Base-by-base conservation (phyloP, 2,113 vertebrate genomes). In the Semicossyphus pulcher region DNA sequence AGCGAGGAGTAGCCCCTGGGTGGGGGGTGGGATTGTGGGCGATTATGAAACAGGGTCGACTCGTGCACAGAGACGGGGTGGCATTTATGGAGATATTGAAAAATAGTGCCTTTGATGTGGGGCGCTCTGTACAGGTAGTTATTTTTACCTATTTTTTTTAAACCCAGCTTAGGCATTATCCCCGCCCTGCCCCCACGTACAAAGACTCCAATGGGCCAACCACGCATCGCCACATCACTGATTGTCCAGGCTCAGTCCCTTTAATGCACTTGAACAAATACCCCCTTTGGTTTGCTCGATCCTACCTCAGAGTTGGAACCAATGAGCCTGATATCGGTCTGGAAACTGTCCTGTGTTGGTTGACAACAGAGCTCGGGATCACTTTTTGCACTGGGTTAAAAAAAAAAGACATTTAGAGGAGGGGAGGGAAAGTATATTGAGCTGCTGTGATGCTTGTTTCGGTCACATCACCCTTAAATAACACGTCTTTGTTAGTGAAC, bases 61-160 rank as follows among this genome's bases (percentile, higher is more conserved):
- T 83, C 48, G 6, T 83, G 73, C 81, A 81, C 80, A 79, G 59
- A 60, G 51, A 4, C 41, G 78, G 28, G 32, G 73, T 64, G 80
- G 82, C 75, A 72, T 85, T 89, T 75, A 51, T 82, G 62, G 73
- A 81, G 70, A 75, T 69, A 81, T 12, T 75, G 76, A 80, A 87
- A n/a, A 81, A 80, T 58, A 68, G 89, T 93, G 90, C 91, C 91
- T 92, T 92, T 81, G 63, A 72, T 68, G 59, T 64, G 77, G 69
- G 88, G 79, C 56, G 64, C 84, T 77, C 65, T 86, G 77, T 81
- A 81, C 72, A 86, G 83, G 70, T 72, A 83, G 71, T 80, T 79
- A 48, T 53, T 59, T 52, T 57, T 76, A 60, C 37, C 15, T 45
- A 32, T 48, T 47, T 53, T 49, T 56, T 54, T 11, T 56, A 9